Conservation (phyloP, 1,140 invertebrate genomes). For the Leptoteleia sp. region DNA sequence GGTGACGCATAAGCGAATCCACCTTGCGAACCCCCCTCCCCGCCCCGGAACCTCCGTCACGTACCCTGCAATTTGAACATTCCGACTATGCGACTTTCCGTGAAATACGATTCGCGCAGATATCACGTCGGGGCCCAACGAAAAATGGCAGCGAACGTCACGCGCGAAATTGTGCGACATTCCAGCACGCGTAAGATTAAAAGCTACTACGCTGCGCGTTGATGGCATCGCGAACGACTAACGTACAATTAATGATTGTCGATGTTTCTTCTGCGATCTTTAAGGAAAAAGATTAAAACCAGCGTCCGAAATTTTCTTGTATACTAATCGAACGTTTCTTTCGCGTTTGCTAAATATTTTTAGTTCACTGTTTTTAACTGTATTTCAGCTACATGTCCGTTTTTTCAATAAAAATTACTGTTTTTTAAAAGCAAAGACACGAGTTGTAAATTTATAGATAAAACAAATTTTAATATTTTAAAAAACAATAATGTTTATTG, state of each 20-base stretch:
- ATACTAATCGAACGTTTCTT: no score
- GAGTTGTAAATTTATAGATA: no score
- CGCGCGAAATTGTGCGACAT: constrained; percentile 52
- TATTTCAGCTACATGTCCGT: no score
- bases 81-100: constrained; percentile 66
- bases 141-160: constrained; percentile 55
- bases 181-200: constrained; percentile 54
- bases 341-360: no score
- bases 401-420: no score
- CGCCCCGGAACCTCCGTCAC: constrained; percentile 11
- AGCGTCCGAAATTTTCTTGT: no score
- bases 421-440: no score
- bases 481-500: no score
- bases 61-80: constrained; percentile 65
- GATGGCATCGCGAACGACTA: constrained; percentile 21
- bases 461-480: no score
- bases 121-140: constrained; percentile 46
- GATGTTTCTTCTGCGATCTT: constrained; percentile 22
- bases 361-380: no score
- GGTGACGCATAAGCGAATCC: constrained; percentile 79
- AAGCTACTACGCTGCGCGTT: constrained; percentile 11
- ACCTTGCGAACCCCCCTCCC: constrained; percentile 24
- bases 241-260: constrained; percentile 26
- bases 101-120: constrained; percentile 58
- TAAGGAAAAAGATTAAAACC: no score